phyloP scores from a whole-genome alignment of 2,888 invertebrate genomes.

The Melinaea marsaeus region DNA sequence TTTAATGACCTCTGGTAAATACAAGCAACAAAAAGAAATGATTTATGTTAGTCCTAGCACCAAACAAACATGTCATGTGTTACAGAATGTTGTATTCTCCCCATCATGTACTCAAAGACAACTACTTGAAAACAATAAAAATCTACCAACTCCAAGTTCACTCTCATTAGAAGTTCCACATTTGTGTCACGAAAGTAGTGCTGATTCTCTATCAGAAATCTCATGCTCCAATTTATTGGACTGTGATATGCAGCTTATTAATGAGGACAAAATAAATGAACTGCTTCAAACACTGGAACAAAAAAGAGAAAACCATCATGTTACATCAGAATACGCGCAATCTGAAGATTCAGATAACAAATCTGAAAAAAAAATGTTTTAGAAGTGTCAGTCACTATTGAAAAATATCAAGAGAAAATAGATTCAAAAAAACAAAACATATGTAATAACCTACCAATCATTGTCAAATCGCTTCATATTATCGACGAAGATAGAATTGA shows the following conservation, averaged over 20 bases:
- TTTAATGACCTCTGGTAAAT: no score
- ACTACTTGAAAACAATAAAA: conserved; percentile 23
- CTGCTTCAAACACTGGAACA: conserved; percentile 26
- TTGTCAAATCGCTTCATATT: conserved; percentile 28
- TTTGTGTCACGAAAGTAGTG: no score
- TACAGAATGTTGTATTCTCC: conserved; percentile 30
- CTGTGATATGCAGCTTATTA: conserved; percentile 18
- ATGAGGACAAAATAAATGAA: conserved; percentile 26
- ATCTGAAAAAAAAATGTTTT: conserved; percentile 25
- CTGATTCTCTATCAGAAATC: conserved; percentile 29
- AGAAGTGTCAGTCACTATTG: conserved; percentile 27
- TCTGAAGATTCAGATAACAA: conserved; percentile 22
- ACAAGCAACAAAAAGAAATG: no score
- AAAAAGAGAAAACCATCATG: conserved; percentile 21
- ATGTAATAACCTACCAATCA: conserved; percentile 28
- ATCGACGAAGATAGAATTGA: conserved; percentile 29
- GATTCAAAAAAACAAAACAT: conserved; percentile 30
- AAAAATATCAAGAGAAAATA: conserved; percentile 11
- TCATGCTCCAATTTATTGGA: conserved; percentile 34
- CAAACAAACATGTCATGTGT: conserved; percentile 31
- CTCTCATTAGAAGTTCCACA: conserved; percentile 27
- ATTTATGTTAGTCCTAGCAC: no score
- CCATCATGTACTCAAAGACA: conserved; percentile 25
- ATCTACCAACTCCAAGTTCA: conserved; percentile 20
- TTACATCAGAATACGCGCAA: conserved; percentile 22